Conservation (phyloP, 2,113 vertebrate genomes). For the Chlorocebus sabaeus region DNA sequence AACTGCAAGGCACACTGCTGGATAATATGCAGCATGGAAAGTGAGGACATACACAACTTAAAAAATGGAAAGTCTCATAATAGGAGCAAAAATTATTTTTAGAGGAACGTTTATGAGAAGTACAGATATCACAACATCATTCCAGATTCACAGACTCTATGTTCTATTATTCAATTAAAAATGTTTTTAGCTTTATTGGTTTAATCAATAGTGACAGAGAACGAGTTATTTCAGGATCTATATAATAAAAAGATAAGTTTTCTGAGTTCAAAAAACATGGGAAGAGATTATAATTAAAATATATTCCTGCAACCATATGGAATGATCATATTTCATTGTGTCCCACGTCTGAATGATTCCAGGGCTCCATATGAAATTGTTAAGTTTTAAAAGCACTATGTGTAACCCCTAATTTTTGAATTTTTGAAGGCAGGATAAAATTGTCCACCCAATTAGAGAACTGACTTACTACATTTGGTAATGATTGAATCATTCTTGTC, state of each 20-base stretch:
- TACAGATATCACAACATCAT: background rate
- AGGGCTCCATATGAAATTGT: background rate
- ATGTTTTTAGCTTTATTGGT: background rate
- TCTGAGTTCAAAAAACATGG: background rate
- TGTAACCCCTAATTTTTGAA: conserved; percentile 14
- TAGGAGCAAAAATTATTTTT: background rate
- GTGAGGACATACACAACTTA: background rate
- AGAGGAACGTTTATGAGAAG: background rate
- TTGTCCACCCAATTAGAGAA: background rate
- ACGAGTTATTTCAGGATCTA: background rate
- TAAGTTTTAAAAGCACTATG: background rate
- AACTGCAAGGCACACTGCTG: background rate
- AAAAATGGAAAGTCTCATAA: background rate
- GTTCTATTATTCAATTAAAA: background rate
- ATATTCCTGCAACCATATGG: background rate
- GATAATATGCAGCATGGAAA: background rate
- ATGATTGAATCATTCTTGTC: background rate
- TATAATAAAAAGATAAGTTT: background rate
- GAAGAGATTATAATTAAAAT: background rate
- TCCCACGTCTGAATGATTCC: background rate
- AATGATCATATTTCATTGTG: background rate
- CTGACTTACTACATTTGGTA: background rate
- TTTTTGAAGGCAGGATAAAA: background rate
- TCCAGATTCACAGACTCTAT: background rate
- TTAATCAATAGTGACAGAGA: background rate